These are phyloP conservation scores for Caenorhabditis afra DNA, from an alignment of 2,888 invertebrate species.

Conservation along the genomic window DNA sequence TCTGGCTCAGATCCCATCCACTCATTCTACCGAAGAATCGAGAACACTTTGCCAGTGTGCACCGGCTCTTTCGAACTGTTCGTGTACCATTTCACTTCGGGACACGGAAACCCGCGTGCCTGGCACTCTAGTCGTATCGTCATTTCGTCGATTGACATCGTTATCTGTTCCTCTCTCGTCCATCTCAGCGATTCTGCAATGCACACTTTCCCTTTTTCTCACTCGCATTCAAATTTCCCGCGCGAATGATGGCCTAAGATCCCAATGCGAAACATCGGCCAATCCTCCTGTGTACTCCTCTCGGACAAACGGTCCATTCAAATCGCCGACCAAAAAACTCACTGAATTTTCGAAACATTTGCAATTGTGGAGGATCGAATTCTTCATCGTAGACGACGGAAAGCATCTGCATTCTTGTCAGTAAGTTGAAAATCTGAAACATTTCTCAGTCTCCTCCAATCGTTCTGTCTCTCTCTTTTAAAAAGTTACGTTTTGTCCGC, in stretches of 20 bases:
- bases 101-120: constrained; percentile 81
- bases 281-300: constrained; percentile 19
- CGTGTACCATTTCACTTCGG: constrained; percentile 80
- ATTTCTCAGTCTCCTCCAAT: neutral
- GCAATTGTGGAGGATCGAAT: constrained; percentile 75
- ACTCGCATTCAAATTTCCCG: constrained; percentile 7
- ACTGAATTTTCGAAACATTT: constrained; percentile 78
- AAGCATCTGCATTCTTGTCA: constrained; percentile 63
- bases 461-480: neutral
- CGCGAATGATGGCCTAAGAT: constrained; percentile 4
- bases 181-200: constrained; percentile 50
- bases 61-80: constrained; percentile 33
- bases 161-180: constrained; percentile 37
- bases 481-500: constrained; percentile 79
- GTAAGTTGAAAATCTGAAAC: constrained; percentile 48
- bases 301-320: constrained; percentile 1
- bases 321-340: constrained; percentile 53
- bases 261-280: neutral
- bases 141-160: constrained; percentile 49
- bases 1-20: too few species aligned
- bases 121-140: constrained; percentile 74
- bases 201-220: too few species aligned
- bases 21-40: neutral
- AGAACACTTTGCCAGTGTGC: constrained; percentile 17
- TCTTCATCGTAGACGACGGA: constrained; percentile 65